Evolutionary conservation across 2,113 vertebrate genomes (phyloP).

Genomic region (Heterotilapia buettikoferi): DNA sequence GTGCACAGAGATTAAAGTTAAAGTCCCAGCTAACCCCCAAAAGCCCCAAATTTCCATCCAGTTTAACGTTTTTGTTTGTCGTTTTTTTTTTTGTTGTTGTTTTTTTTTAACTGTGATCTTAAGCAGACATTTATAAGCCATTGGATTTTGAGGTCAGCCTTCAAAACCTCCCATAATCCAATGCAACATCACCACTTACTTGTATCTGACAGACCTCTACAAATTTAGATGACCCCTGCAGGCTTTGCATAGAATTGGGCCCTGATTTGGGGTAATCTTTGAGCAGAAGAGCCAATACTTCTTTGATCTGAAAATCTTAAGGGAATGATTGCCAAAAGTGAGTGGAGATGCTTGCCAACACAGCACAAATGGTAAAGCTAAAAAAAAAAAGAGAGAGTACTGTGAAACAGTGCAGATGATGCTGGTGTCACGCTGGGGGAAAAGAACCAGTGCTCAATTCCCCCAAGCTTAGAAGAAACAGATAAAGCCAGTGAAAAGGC

Average conservation of each 20-base stretch:
- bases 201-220: not conserved
- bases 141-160: slow-evolving; percentile 1
- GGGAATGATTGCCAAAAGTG: slow-evolving; percentile 17
- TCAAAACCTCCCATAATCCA: slow-evolving; percentile 16
- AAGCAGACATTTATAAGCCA: not conserved
- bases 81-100: not conserved
- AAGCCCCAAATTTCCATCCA: not conserved
- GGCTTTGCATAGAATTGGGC: not conserved
- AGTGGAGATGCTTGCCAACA: not conserved
- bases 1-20: not conserved
- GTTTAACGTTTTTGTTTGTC: not conserved
- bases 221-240: not conserved
- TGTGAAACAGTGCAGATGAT: slow-evolving; percentile 31
- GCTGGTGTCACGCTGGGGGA: slow-evolving; percentile 37
- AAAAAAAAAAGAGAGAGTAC: not conserved
- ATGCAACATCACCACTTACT: not conserved
- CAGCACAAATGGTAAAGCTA: not conserved
- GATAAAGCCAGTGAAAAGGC: slow-evolving; percentile 60
- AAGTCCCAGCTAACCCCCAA: not conserved
- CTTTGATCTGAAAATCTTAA: slow-evolving; percentile 38
- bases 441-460: slow-evolving; percentile 39
- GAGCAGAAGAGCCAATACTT: not conserved
- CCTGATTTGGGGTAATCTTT: slow-evolving; percentile 29
- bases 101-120: not conserved
- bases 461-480: slow-evolving; percentile 41